Evolutionary conservation across 1,140 invertebrate genomes (phyloP).

Genomic region (Akabosia matsudoensis): DNA sequence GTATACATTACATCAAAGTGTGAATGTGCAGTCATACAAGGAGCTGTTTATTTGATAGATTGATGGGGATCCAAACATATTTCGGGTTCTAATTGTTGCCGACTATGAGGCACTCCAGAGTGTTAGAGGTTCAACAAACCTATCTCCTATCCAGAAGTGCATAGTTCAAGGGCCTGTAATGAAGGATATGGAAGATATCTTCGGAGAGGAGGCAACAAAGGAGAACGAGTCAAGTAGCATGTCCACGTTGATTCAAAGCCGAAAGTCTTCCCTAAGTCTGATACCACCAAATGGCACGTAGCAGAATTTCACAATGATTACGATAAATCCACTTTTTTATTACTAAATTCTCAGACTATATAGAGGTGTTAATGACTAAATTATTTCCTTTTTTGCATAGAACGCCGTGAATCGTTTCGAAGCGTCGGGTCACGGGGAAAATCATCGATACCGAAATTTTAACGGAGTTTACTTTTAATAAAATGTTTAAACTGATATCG

Average conservation of each 20-base stretch:
- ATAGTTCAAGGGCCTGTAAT: not conserved
- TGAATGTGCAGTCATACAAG: too few species aligned
- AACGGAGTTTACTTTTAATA: too few species aligned
- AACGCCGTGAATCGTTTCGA: too few species aligned
- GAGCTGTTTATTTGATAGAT: too few species aligned
- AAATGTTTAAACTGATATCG: too few species aligned
- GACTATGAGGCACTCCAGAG: constrained; percentile 12
- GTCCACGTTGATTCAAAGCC: not conserved
- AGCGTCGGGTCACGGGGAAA: too few species aligned
- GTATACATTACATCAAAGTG: too few species aligned
- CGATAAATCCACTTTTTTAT: too few species aligned
- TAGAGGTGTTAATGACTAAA: too few species aligned
- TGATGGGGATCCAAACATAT: not conserved
- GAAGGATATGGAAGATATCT: constrained; percentile 7
- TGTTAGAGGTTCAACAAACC: not conserved
- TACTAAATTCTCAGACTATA: too few species aligned
- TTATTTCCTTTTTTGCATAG: too few species aligned
- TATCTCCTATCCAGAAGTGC: constrained; percentile 8
- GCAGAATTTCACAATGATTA: not conserved
- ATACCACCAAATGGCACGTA: not conserved
- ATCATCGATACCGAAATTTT: too few species aligned
- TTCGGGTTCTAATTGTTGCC: constrained; percentile 6
- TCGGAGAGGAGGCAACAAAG: not conserved
- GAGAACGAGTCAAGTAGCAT: not conserved
- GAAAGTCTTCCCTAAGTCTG: not conserved